Evolutionary conservation across 2,888 invertebrate species (phyloP), one percentile per base, ranked within the genome.

Genomic region (Maniola hyperantus): DNA sequence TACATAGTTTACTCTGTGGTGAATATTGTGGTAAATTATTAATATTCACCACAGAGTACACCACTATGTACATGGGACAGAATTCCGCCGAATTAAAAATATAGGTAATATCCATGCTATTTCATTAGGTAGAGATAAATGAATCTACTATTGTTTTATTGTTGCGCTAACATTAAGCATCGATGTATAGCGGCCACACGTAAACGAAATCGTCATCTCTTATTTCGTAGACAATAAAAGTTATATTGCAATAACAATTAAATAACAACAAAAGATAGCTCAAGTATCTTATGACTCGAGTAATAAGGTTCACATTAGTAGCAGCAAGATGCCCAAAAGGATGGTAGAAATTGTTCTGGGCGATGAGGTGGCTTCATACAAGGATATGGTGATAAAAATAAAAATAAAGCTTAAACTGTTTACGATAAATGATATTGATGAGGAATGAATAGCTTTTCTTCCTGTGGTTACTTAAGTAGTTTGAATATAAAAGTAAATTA

Each of bases 121-220:
- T 65, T 72, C 65, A 68, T 71, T 72, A 18, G 57, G 61, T 67
- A 57, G 64, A 70, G 59, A 72, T 69, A 62, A 70, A 63, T 63
- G 62, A 69, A 73, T 71, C 74, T 75, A 74, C 71, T 78, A 81
- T 86, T 83, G 83, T 87, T 84, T 88, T 84, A 85, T 83, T 82
- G 81, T 68, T 72, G 68, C 76, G 73, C 73, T 78, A 77, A 78
- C 84, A 80, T 82, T 83, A 81, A 77, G 77, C 75, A 79, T 74
- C 77, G 76, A 77, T 76, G 67, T 70, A 71, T 64, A 46, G 68
- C 42, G 72, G 70, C 72, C 72, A 73, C 72, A 73, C 72, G 63
- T 71, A 69, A 70, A 71, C 60, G 26, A 64, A 26, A 44, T 53
- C 42, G 36, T 10, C 26, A 18, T n/a, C 33, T 54, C 68, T 62